Evolutionary conservation across 2,888 invertebrate species (phyloP).

Genomic region (Heteromyza rotundicornis): DNA sequence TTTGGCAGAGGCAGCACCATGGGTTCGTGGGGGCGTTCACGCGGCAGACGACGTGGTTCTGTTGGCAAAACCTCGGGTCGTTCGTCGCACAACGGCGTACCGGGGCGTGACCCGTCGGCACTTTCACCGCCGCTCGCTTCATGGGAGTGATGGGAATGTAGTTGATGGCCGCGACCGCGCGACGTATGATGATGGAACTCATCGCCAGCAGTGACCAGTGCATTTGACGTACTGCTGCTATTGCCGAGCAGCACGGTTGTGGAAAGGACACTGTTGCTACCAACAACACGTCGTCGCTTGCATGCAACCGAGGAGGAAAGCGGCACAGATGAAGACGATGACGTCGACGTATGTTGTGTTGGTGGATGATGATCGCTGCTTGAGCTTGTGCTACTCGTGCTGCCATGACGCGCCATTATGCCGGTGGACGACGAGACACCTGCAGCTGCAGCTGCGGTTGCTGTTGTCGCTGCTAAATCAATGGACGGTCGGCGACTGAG

Average conservation of each 20-base stretch:
- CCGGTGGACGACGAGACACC: conserved; percentile 35
- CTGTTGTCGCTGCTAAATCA: conserved; percentile 60
- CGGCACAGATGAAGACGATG: conserved; percentile 33
- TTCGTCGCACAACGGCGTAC: conserved; percentile 85
- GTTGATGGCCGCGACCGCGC: conserved; percentile 64
- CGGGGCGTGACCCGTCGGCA: conserved; percentile 78
- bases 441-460: conserved; percentile 33
- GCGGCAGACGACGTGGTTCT: conserved; percentile 76
- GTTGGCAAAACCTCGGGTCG: conserved; percentile 75
- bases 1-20: conserved; percentile 86
- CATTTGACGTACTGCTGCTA: conserved; percentile 28
- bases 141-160: conserved; percentile 65
- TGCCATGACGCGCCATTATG: conserved; percentile 42
- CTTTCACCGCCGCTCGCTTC: conserved; percentile 69
- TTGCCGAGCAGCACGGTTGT: conserved; percentile 23
- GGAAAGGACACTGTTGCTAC: conserved; percentile 34
- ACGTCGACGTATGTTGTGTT: conserved; percentile 25
- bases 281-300: conserved; percentile 66
- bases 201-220: conserved; percentile 43
- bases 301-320: conserved; percentile 59
- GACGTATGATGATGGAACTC: conserved; percentile 60
- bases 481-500: conserved; percentile 65
- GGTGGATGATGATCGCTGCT: conserved; percentile 39
- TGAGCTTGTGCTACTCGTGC: conserved; percentile 42
- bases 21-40: conserved; percentile 70